Conservation (phyloP, 2,113 vertebrate genomes). For the Nerophis ophidion region DNA sequence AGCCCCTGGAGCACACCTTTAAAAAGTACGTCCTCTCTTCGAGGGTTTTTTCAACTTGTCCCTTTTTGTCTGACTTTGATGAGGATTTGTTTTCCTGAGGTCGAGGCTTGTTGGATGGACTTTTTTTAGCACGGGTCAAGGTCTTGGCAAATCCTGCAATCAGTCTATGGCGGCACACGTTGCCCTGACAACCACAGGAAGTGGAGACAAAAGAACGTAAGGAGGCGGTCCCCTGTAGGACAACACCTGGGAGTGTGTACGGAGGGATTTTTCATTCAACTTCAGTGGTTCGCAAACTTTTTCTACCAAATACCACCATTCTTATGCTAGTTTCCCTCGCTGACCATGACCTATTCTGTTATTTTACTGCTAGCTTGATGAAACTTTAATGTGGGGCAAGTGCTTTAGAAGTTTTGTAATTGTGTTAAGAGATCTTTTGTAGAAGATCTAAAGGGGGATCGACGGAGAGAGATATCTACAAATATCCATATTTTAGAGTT, state of each 20-base stretch:
- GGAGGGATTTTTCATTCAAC: not conserved
- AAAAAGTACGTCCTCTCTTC: no score
- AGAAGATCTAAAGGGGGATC: no score
- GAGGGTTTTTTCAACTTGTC: no score
- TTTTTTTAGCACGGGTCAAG: not conserved
- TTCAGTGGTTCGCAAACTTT: not conserved
- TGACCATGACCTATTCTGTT: no score
- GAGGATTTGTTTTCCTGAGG: not conserved
- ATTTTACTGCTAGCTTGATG: no score
- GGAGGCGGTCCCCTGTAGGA: not conserved
- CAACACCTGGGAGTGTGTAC: not conserved
- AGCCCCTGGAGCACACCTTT: not conserved
- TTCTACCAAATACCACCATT: not conserved
- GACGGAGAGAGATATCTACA: no score
- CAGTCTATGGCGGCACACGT: not conserved
- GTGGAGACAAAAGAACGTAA: not conserved
- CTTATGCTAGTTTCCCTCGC: no score
- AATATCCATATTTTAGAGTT: no score
- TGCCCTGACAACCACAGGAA: conserved; percentile 1
- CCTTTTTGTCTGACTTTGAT: no score
- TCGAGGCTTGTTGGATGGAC: not conserved
- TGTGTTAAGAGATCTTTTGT: no score
- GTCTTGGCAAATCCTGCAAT: not conserved
- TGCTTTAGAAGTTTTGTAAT: no score
- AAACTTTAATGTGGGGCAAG: no score